Conservation (phyloP, 2,888 invertebrate genomes). For the Cantharis nigra region DNA sequence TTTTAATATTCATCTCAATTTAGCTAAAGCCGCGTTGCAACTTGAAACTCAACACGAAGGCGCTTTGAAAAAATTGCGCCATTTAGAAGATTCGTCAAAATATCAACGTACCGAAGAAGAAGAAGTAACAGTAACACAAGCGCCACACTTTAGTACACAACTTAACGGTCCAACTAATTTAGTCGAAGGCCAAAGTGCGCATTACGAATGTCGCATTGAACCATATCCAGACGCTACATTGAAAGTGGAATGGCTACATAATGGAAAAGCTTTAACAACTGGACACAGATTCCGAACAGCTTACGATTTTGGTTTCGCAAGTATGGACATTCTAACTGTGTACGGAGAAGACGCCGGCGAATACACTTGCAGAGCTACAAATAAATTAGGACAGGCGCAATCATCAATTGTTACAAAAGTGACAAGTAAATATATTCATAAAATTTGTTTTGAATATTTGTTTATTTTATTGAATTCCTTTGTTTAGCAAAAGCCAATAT, state of each 20-base stretch:
- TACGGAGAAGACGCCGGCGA: slow-evolving; percentile 94
- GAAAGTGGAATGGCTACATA: slow-evolving; percentile 92
- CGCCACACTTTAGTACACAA: slow-evolving; percentile 84
- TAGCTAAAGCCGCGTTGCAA: slow-evolving; percentile 85
- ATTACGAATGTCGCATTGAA: slow-evolving; percentile 91
- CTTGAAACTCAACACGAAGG: slow-evolving; percentile 89
- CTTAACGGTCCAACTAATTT: slow-evolving; percentile 84
- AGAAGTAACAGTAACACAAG: slow-evolving; percentile 78
- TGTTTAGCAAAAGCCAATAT: slow-evolving; percentile 78
- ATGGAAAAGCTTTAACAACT: slow-evolving; percentile 84
- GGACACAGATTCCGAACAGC: slow-evolving; percentile 92
- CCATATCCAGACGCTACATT: slow-evolving; percentile 89
- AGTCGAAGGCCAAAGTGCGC: slow-evolving; percentile 86
- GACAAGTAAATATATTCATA: slow-evolving; percentile 62
- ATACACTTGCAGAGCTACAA: slow-evolving; percentile 86
- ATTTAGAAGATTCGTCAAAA: slow-evolving; percentile 80
- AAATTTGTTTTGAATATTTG: neutral
- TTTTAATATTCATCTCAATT: slow-evolving; percentile 29
- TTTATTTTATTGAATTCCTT: slow-evolving; percentile 42
- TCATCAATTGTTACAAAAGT: slow-evolving; percentile 82
- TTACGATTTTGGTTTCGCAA: slow-evolving; percentile 96
- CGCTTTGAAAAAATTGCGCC: slow-evolving; percentile 83
- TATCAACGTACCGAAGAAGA: slow-evolving; percentile 82
- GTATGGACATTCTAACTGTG: slow-evolving; percentile 91
- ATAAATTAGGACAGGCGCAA: slow-evolving; percentile 80